Evolutionary conservation across 64 coral and sea anemone species (phyloP).

Genomic region (Actinia tenebrosa): DNA sequence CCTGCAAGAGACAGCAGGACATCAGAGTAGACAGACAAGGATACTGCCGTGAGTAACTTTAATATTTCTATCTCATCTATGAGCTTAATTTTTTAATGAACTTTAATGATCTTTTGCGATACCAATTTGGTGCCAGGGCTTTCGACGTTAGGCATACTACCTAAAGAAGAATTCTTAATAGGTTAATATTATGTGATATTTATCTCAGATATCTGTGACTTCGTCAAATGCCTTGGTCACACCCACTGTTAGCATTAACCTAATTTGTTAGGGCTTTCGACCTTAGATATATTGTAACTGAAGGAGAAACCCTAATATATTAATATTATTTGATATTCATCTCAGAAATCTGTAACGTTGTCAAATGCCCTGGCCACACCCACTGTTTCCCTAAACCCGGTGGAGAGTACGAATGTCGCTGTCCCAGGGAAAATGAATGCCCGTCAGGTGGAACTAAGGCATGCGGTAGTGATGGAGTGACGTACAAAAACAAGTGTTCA

Average conservation of each 20-base stretch:
- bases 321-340: neutral
- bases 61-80: no score
- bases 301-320: neutral
- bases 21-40: slow-evolving; percentile 39
- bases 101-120: no score
- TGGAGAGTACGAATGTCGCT: slow-evolving; percentile 51
- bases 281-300: no score
- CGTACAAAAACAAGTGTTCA: slow-evolving; percentile 48
- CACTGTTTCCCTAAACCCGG: slow-evolving; percentile 39
- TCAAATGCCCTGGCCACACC: slow-evolving; percentile 19
- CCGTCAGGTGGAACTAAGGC: slow-evolving; percentile 10
- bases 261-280: no score
- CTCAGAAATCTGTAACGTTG: slow-evolving; percentile 48
- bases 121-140: no score
- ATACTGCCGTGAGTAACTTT: slow-evolving; percentile 67
- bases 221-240: slow-evolving; percentile 21
- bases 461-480: slow-evolving; percentile 42
- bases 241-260: slow-evolving; percentile 3
- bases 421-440: slow-evolving; percentile 27
- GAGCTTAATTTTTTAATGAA: no score
- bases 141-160: no score
- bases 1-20: slow-evolving; percentile 62
- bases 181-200: no score
- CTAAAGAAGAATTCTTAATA: no score
- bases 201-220: slow-evolving; percentile 43